Evolutionary conservation across 2,113 vertebrate genomes (phyloP), one percentile per base, ranked within the genome.

Genomic region (Trinectes maculatus): DNA sequence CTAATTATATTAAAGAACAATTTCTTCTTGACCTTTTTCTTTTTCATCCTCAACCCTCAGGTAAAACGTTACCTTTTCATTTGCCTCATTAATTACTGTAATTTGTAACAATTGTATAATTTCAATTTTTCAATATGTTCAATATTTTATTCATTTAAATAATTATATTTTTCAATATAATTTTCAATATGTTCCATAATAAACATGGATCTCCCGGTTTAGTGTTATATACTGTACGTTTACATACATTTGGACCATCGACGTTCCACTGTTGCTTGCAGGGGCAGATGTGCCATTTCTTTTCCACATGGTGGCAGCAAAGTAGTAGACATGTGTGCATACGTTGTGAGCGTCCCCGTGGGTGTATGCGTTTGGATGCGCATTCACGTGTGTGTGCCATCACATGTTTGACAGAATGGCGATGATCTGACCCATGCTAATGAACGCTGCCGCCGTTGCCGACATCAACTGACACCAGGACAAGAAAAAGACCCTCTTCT

Each of bases 381-480:
- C 15, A 21, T 29, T 21, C 25, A 48, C 48, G 44, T 16, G 65
- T 78, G 62, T 43, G 22, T 33, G 11, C 68, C 56, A 51, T 57
- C 64, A 61, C 49, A 53, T 9, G 63, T 85, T 78, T 82, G 81
- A 84, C 56, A 56, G 72, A 79, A 83, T 51, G 49, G 68, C 25
- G 7, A 59, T 56, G 64, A 72, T 87, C 64, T 80, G 76, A 86
- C 71, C 66, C 73, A 29, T 75, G 73, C 70, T 81, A 83, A 86
- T 88, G 84, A 84, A 77, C 34, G 64, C 36, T 64, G 76, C 54
- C 69, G 54, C 54, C 26, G 47, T 62, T 40, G 25, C 93, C 39
- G 94, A 95, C 87, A 94, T 93, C 58, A 46, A 92, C 92, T 85
- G 95, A 96, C 78, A 94, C 92, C 44, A 88, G 80, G 88, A 91